Percentiles rank a stretch among this genome's conserved stretches.
These are phyloP conservation scores for Yponomeuta sedellus DNA, from an alignment of 2,888 invertebrate species.

Conservation along the genomic window DNA sequence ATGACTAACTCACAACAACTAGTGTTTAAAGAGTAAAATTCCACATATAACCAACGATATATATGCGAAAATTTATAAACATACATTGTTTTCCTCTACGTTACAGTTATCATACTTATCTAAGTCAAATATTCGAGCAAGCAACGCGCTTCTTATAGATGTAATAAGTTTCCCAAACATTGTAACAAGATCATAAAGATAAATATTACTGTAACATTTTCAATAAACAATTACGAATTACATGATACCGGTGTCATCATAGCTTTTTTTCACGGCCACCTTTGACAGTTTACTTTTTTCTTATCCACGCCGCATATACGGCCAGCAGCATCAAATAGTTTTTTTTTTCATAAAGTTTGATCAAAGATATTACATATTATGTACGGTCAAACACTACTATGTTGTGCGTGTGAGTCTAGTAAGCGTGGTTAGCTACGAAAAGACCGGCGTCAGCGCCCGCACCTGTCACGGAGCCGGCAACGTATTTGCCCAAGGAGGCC, in stretches of 20 bases:
- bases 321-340: neutral
- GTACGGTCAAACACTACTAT: constrained; percentile 1
- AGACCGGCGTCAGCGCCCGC: constrained; percentile 91
- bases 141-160: neutral
- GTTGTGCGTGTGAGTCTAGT: constrained; percentile 77
- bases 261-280: neutral
- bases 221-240: neutral
- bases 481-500: constrained; percentile 93
- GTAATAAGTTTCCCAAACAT: neutral
- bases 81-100: constrained; percentile 1
- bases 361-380: neutral
- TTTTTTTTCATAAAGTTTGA: neutral
- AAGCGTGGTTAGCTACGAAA: constrained; percentile 97
- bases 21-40: constrained; percentile 6
- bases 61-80: constrained; percentile 14
- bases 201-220: constrained; percentile 11
- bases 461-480: constrained; percentile 89
- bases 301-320: neutral
- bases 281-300: neutral
- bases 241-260: neutral
- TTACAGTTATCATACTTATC: constrained; percentile 13
- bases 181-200: constrained; percentile 4
- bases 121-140: constrained; percentile 15
- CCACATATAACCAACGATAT: constrained; percentile 8
- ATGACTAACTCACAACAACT: constrained; percentile 4